Percentiles rank a stretch among this genome's conserved stretches.
Conservation (phyloP, 2,888 invertebrate species). For the Nemapogon koenigi region DNA sequence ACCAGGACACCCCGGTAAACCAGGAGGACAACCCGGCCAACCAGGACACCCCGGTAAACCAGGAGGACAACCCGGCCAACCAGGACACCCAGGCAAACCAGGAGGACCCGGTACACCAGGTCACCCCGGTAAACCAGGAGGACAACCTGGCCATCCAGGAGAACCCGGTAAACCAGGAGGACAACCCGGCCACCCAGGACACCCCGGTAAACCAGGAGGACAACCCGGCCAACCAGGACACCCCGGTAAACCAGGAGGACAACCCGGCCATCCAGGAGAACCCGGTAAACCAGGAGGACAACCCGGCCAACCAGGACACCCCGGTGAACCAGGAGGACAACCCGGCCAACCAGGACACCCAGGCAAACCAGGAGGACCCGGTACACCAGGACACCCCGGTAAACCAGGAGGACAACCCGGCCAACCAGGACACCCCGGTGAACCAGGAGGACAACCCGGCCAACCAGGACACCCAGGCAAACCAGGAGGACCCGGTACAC, state of each 20-base stretch:
- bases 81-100: not conserved
- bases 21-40: not conserved
- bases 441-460: slow-evolving; percentile 39
- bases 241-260: slow-evolving; percentile 7
- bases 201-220: not conserved
- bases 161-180: not conserved
- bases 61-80: not conserved
- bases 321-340: slow-evolving; percentile 1
- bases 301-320: slow-evolving; percentile 1
- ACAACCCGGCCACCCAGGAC: slow-evolving; percentile 1
- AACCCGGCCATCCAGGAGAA: too few relatives aligned
- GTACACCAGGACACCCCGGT: slow-evolving; percentile 10
- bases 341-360: slow-evolving; percentile 3
- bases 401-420: slow-evolving; percentile 31
- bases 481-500: slow-evolving; percentile 4
- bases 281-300: slow-evolving; percentile 8
- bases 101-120: not conserved
- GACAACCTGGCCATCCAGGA: not conserved
- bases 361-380: slow-evolving; percentile 1
- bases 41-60: not conserved
- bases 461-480: slow-evolving; percentile 40
- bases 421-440: slow-evolving; percentile 33
- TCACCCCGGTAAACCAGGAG: not conserved
- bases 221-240: not conserved
- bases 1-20: not conserved